phyloP scores from a whole-genome alignment of 1,140 invertebrate genomes.

The Lineus longissimus region DNA sequence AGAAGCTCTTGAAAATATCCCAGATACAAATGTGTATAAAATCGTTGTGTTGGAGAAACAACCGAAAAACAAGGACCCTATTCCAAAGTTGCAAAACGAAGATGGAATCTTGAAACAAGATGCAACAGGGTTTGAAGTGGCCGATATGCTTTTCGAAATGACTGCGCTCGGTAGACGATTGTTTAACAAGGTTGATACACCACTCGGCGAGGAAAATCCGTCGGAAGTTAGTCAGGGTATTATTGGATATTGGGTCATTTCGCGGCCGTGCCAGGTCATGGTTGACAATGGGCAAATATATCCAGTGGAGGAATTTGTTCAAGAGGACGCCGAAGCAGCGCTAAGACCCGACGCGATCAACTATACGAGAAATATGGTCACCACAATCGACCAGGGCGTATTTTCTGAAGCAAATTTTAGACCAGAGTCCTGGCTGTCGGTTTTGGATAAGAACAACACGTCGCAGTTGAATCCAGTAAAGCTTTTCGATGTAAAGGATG shows the following conservation, averaged over 20 bases:
- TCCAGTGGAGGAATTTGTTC: slow-evolving; percentile 1
- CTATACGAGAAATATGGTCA: slow-evolving; percentile 6
- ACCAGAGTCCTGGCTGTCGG: not conserved
- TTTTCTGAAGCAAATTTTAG: slow-evolving; percentile 3
- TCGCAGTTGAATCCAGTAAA: slow-evolving; percentile 1
- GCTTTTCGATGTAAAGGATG: slow-evolving; percentile 4
- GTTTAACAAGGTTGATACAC: not conserved
- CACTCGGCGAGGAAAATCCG: not conserved
- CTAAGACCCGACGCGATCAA: slow-evolving; percentile 5
- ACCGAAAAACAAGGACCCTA: not conserved
- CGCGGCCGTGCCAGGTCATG: not conserved
- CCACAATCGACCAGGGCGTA: slow-evolving; percentile 1
- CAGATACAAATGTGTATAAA: slow-evolving; percentile 2
- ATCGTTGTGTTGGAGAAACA: slow-evolving; percentile 3
- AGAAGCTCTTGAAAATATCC: slow-evolving; percentile 2
- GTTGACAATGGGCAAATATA: not conserved
- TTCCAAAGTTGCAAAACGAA: slow-evolving; percentile 7
- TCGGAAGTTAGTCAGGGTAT: not conserved
- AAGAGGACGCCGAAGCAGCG: slow-evolving; percentile 5
- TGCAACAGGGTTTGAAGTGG: not conserved
- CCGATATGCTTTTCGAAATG: slow-evolving; percentile 3
- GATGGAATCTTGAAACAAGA: not conserved
- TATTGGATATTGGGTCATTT: slow-evolving; percentile 2
- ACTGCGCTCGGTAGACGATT: not conserved
- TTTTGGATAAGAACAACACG: slow-evolving; percentile 4